A percentile compares a stretch with the other conserved stretches of the same genome.
phyloP scores from a whole-genome alignment of 35 echinoderm and acorn worm species.

The Diadema setosum region DNA sequence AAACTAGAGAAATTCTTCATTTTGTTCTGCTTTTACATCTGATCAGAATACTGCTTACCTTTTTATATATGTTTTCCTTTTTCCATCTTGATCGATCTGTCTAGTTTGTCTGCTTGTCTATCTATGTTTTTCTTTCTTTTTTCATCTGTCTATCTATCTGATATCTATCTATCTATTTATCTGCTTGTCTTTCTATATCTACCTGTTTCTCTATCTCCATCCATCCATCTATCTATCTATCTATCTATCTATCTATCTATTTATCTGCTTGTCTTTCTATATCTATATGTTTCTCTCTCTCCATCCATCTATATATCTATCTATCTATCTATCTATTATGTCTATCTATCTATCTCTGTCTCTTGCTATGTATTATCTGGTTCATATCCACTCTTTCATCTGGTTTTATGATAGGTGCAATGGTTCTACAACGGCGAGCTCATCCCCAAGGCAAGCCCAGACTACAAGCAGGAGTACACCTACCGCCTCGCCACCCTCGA shows the following conservation, averaged over 20 bases:
- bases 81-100: not conserved
- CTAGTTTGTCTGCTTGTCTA: not conserved
- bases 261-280: not conserved
- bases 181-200: not conserved
- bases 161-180: not conserved
- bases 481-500: constrained; percentile 67
- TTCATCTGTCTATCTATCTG: not conserved
- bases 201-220: not conserved
- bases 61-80: not conserved
- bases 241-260: not conserved
- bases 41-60: not conserved
- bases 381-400: no score
- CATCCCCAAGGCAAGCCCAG: constrained; percentile 36
- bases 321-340: not conserved
- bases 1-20: no score
- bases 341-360: no score
- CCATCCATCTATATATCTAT: not conserved
- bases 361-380: no score
- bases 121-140: not conserved
- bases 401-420: constrained; percentile 39
- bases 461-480: constrained; percentile 77
- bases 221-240: not conserved
- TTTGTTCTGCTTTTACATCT: not conserved
- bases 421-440: constrained; percentile 86
- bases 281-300: no score